A percentile compares a stretch with the other conserved stretches of the same genome.
These are phyloP conservation scores for Tortrix viridana DNA, from an alignment of 2,888 invertebrate species.

Conservation along the genomic window DNA sequence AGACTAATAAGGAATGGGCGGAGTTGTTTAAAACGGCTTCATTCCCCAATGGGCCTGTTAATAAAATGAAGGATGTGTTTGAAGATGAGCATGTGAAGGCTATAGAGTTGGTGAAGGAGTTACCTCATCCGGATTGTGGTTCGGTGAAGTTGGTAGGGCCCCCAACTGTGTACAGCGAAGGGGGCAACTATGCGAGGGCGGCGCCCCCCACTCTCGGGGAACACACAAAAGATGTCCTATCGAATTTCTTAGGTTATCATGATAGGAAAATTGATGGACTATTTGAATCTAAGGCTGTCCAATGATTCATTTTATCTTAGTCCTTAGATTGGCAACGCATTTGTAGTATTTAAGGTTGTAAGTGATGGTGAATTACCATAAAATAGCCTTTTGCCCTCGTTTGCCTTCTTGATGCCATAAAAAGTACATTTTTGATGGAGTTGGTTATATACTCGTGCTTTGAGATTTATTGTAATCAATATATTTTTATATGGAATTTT, in stretches of 20 bases:
- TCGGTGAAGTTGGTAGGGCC: conserved; percentile 92
- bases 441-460: conserved; percentile 1
- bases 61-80: conserved; percentile 93
- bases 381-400: no score
- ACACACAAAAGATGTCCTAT: conserved; percentile 92
- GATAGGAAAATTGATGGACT: conserved; percentile 84
- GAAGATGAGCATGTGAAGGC: conserved; percentile 92
- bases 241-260: conserved; percentile 86
- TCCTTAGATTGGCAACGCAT: no score
- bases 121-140: conserved; percentile 88
- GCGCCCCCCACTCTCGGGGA: conserved; percentile 95
- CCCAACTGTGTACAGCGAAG: conserved; percentile 91
- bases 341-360: no score
- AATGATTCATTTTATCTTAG: conserved; percentile 42
- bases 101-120: conserved; percentile 88
- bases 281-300: conserved; percentile 72
- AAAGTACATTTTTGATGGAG: conserved; percentile 1
- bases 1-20: conserved; percentile 91
- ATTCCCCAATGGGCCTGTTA: conserved; percentile 96
- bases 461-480: neutral
- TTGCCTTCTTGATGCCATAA: no score
- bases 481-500: neutral
- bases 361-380: no score
- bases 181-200: conserved; percentile 87
- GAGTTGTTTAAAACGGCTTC: conserved; percentile 87